A percentile compares a stretch with the other conserved stretches of the same genome.
phyloP scores from a whole-genome alignment of 2,888 invertebrate species.

The Steinernema carpocapsae region DNA sequence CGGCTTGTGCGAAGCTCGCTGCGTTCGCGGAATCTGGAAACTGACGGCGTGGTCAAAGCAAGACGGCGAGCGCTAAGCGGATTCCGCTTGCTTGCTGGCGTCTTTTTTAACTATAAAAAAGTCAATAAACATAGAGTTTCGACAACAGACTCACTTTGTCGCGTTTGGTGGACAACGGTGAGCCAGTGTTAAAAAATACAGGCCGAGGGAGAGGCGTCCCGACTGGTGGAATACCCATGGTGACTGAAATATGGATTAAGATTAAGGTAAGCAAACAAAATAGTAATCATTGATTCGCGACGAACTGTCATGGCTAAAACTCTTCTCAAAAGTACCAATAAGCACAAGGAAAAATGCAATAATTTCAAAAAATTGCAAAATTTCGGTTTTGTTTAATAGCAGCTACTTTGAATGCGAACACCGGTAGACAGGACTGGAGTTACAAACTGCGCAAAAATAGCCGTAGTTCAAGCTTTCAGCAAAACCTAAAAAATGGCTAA shows the following conservation, averaged over 20 bases:
- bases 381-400: too few species aligned
- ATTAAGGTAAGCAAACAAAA: too few species aligned
- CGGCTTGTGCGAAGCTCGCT: neutral
- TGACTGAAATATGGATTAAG: too few species aligned
- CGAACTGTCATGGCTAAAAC: too few species aligned
- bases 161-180: slow-evolving; percentile 5
- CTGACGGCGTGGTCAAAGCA: neutral
- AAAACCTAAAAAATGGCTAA: neutral
- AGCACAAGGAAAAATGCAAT: too few species aligned
- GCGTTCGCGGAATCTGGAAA: neutral
- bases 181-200: neutral
- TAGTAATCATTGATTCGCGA: too few species aligned
- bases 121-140: neutral
- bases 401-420: neutral
- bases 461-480: too few species aligned
- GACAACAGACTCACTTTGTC: neutral
- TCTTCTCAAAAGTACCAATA: too few species aligned
- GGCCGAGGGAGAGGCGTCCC: neutral
- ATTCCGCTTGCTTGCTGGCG: neutral
- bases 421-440: too few species aligned
- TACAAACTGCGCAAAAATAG: too few species aligned
- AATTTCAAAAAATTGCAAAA: too few species aligned
- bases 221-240: too few species aligned
- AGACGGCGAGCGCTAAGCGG: neutral
- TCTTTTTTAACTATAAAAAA: neutral